Percentiles rank a stretch among this genome's conserved stretches.
phyloP scores from a whole-genome alignment of 2,797 vertebrate species.

The Parotocinclus haroldoi region DNA sequence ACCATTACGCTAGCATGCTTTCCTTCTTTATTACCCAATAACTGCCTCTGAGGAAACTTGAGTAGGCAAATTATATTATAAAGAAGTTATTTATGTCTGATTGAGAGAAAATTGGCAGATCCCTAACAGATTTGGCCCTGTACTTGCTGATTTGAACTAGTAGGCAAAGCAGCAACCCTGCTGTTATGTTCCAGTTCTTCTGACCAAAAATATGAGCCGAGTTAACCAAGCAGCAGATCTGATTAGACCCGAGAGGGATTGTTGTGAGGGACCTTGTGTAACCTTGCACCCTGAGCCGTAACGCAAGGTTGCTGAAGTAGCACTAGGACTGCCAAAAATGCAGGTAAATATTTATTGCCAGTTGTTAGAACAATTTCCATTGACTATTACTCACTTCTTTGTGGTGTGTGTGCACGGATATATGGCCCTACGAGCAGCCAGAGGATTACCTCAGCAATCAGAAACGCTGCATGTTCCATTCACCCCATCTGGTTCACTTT shows the following conservation, averaged over 20 bases:
- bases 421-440: slow-evolving; percentile 50
- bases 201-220: slow-evolving; percentile 2
- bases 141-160: no score
- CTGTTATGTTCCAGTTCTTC: slow-evolving; percentile 37
- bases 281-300: neutral
- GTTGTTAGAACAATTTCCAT: slow-evolving; percentile 11
- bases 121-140: slow-evolving; percentile 40
- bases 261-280: neutral
- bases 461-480: slow-evolving; percentile 62
- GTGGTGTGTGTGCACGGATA: slow-evolving; percentile 30
- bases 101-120: slow-evolving; percentile 25
- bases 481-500: slow-evolving; percentile 77
- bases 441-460: slow-evolving; percentile 65
- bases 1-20: slow-evolving; percentile 33
- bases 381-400: slow-evolving; percentile 25
- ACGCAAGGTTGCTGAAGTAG: neutral
- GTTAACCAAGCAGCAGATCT: slow-evolving; percentile 1
- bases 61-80: slow-evolving; percentile 44
- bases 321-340: neutral
- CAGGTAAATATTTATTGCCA: slow-evolving; percentile 13
- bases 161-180: slow-evolving; percentile 7
- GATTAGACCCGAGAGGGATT: slow-evolving; percentile 13
- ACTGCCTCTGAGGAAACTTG: slow-evolving; percentile 9
- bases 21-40: slow-evolving; percentile 38
- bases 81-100: slow-evolving; percentile 40